Percentiles rank a stretch among this genome's conserved stretches.
Evolutionary conservation across 2,113 vertebrate species (phyloP).

Genomic region (Microtus oregoni): DNA sequence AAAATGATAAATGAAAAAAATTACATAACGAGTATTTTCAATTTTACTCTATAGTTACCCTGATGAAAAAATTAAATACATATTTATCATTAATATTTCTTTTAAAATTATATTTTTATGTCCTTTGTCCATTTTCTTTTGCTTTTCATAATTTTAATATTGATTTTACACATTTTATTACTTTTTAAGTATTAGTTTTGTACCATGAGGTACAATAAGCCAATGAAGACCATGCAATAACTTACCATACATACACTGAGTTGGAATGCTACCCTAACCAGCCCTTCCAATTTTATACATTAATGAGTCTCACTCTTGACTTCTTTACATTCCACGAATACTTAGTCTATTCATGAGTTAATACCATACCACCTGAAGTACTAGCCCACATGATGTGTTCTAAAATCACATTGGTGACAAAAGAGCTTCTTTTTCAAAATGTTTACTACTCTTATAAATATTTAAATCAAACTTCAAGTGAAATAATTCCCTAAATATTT

Average conservation of each 20-base stretch:
- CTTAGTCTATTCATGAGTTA: constrained; percentile 27
- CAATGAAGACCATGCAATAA: background rate
- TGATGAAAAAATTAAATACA: background rate
- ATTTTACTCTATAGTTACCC: background rate
- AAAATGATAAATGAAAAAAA: constrained; percentile 26
- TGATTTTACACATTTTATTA: background rate
- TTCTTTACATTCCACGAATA: background rate
- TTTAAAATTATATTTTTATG: background rate
- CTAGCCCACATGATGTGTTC: background rate
- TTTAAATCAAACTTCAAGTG: constrained; percentile 55
- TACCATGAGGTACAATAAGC: background rate
- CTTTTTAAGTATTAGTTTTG: background rate
- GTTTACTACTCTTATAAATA: background rate
- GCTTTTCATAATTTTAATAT: constrained; percentile 2
- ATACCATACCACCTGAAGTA: background rate
- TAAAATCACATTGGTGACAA: background rate
- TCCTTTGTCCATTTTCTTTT: background rate
- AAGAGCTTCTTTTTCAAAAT: background rate
- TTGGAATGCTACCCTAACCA: background rate
- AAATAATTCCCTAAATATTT: background rate
- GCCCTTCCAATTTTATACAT: background rate
- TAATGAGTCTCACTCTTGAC: background rate
- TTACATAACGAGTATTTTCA: background rate
- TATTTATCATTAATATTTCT: background rate
- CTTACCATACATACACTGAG: background rate